Percentiles rank a stretch among this genome's conserved stretches.
Conservation (phyloP, 2,113 vertebrate species). For the Phocoena sinus region DNA sequence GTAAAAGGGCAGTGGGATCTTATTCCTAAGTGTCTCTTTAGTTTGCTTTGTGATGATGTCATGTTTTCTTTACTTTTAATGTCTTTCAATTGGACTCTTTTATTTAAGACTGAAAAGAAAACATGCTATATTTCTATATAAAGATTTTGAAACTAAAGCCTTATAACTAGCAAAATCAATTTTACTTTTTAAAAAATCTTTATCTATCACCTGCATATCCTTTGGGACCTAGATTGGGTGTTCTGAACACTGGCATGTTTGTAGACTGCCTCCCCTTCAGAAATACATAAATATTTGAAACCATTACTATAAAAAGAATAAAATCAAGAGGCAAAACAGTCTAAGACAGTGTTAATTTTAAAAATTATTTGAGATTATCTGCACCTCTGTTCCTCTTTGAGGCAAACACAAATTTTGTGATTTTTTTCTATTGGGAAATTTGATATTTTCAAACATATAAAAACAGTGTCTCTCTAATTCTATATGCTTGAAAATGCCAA, state of each 20-base stretch:
- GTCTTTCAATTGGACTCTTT: constrained; percentile 28
- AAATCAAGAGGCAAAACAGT: not conserved
- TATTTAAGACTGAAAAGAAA: constrained; percentile 45
- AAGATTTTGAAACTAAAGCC: not conserved
- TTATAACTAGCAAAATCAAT: not conserved
- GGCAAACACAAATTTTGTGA: not conserved
- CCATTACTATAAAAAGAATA: not conserved
- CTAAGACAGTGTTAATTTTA: not conserved
- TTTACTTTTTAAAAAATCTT: not conserved
- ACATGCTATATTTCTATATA: not conserved
- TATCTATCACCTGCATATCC: not conserved
- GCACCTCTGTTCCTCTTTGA: not conserved
- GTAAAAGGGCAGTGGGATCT: constrained; percentile 44
- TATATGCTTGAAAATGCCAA: not conserved
- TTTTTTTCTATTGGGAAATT: not conserved
- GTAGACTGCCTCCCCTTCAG: not conserved
- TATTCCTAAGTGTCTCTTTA: constrained; percentile 15
- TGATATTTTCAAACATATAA: not conserved
- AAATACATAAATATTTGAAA: not conserved
- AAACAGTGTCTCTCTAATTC: not conserved
- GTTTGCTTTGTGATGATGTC: constrained; percentile 55
- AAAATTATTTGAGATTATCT: not conserved
- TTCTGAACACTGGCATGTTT: not conserved
- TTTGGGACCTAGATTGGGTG: not conserved
- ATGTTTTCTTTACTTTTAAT: constrained; percentile 54